A percentile compares a stretch with the other conserved stretches of the same genome.
These are phyloP conservation scores for Poeciliopsis turneri DNA, from an alignment of 2,797 vertebrate species.

Conservation along the genomic window DNA sequence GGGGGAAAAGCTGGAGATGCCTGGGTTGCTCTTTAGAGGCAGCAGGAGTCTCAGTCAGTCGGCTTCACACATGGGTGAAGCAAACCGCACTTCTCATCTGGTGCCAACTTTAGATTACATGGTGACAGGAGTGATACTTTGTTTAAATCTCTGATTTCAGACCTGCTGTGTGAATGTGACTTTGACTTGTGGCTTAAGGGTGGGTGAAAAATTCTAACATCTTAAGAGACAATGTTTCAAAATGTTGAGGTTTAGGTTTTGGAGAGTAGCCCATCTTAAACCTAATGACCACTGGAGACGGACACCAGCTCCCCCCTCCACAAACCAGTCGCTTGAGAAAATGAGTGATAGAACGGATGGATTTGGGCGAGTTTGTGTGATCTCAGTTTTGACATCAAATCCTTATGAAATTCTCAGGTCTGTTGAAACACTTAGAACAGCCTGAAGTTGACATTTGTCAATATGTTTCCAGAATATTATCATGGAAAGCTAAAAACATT, in stretches of 20 bases:
- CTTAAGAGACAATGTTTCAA: not conserved
- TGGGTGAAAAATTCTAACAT: not conserved
- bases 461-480: not conserved
- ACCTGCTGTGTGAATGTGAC: not conserved
- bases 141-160: not conserved
- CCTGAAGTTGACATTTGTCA: not conserved
- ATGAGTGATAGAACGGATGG: not conserved
- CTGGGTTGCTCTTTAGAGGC: conserved; percentile 25
- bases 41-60: conserved; percentile 6
- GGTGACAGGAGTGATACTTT: not conserved
- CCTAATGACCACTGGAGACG: not conserved
- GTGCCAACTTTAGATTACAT: not conserved
- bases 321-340: not conserved
- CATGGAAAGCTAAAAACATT: not conserved
- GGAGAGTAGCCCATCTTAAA: not conserved
- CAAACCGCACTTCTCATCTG: not conserved
- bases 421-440: not conserved
- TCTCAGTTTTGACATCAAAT: not conserved
- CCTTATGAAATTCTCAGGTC: not conserved
- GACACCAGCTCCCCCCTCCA: not conserved
- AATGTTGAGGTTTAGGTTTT: not conserved
- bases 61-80: conserved; percentile 1
- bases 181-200: not conserved
- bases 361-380: not conserved
- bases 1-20: conserved; percentile 20